A percentile compares a stretch with the other conserved stretches of the same genome.
phyloP scores from a whole-genome alignment of 2,113 vertebrate species.

The Cyphomyrus discorhynchus region DNA sequence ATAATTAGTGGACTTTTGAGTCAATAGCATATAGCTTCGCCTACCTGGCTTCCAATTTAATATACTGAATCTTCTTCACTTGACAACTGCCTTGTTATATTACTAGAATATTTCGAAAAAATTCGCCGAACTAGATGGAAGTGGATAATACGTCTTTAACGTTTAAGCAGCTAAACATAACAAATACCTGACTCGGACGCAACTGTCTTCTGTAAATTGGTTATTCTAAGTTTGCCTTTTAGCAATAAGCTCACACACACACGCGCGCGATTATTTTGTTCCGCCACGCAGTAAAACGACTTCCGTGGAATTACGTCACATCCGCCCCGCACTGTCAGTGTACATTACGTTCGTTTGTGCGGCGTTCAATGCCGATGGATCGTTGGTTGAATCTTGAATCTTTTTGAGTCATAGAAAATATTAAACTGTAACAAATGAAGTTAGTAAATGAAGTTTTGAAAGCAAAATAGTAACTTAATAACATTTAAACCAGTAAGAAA shows the following conservation, averaged over 20 bases:
- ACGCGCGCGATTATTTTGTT: not conserved
- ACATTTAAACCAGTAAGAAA: not conserved
- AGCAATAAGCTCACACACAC: not conserved
- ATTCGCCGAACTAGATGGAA: not conserved
- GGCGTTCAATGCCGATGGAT: not conserved
- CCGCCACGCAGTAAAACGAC: conserved; percentile 8
- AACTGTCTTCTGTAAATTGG: not conserved
- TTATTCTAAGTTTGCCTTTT: not conserved
- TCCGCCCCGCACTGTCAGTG: conserved; percentile 9
- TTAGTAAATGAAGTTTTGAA: not conserved
- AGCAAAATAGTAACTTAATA: not conserved
- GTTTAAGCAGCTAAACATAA: not conserved
- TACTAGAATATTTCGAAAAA: not conserved
- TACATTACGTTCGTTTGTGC: not conserved
- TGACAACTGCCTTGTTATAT: not conserved
- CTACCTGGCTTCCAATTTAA: not conserved
- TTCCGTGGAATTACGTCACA: not conserved
- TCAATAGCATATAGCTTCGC: not conserved
- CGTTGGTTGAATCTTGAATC: not conserved
- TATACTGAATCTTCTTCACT: not conserved
- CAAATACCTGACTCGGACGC: not conserved
- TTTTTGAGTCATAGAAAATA: not conserved
- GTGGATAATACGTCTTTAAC: not conserved
- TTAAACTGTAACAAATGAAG: not conserved
- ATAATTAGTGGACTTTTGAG: not conserved